A percentile compares a stretch with the other conserved stretches of the same genome.
These are phyloP conservation scores for Automeris io DNA, from an alignment of 2,888 invertebrate genomes.

Conservation along the genomic window DNA sequence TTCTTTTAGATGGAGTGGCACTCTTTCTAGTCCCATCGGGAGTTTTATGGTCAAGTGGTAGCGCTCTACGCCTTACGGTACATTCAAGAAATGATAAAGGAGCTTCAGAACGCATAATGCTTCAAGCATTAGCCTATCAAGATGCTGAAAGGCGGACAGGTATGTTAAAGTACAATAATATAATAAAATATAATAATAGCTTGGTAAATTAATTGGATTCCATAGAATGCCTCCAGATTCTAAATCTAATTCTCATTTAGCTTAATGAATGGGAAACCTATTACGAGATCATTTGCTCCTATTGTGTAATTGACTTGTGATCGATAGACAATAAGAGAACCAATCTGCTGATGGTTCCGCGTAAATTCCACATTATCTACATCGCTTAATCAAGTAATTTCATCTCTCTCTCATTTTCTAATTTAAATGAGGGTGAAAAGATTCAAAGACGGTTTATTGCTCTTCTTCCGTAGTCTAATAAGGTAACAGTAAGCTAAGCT, in stretches of 20 bases:
- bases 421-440: constrained; percentile 7
- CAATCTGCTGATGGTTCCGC: constrained; percentile 23
- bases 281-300: constrained; percentile 13
- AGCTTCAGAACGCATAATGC: constrained; percentile 84
- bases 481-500: too few relatives aligned
- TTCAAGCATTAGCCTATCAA: constrained; percentile 90
- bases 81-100: constrained; percentile 90
- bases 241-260: background rate
- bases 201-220: background rate
- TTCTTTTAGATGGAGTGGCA: constrained; percentile 55
- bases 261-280: constrained; percentile 17
- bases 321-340: constrained; percentile 24
- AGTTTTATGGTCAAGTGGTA: constrained; percentile 76
- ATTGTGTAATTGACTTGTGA: constrained; percentile 22
- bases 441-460: constrained; percentile 6
- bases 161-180: too few relatives aligned
- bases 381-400: constrained; percentile 10
- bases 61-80: constrained; percentile 50
- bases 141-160: constrained; percentile 92
- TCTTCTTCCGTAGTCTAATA: background rate
- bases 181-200: too few relatives aligned
- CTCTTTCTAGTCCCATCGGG: constrained; percentile 74
- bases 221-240: too few relatives aligned
- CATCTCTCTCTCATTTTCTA: constrained; percentile 12
- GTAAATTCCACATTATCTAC: constrained; percentile 21